Evolutionary conservation across 2,797 vertebrate genomes (phyloP).

Genomic region (Saguinus oedipus): DNA sequence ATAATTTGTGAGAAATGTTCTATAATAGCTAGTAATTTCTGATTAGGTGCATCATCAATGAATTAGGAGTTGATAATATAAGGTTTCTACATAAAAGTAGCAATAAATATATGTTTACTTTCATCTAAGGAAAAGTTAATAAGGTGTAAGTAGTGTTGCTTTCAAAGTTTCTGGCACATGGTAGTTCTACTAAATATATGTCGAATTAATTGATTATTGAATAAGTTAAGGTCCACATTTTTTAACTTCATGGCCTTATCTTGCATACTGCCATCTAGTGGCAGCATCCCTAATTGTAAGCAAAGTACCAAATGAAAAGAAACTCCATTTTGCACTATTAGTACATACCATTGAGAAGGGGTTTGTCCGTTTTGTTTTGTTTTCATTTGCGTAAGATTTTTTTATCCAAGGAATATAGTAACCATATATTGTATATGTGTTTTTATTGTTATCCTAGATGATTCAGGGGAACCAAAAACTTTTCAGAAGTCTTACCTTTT

Average conservation of each 20-base stretch:
- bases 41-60: slow-evolving; percentile 66
- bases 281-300: not conserved
- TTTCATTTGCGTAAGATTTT: not conserved
- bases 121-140: slow-evolving; percentile 1
- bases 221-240: not conserved
- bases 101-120: slow-evolving; percentile 43
- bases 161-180: not conserved
- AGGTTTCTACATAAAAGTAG: slow-evolving; percentile 47
- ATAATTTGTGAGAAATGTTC: slow-evolving; percentile 66
- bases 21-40: slow-evolving; percentile 68
- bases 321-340: not conserved
- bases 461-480: not conserved
- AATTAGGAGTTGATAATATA: slow-evolving; percentile 65
- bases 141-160: not conserved
- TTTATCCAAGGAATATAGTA: not conserved
- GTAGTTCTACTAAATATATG: not conserved
- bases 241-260: not conserved
- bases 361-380: not conserved
- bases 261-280: not conserved
- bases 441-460: not conserved
- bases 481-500: not conserved
- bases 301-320: not conserved
- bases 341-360: not conserved
- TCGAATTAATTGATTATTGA: not conserved
- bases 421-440: not conserved